A percentile compares a stretch with the other conserved stretches of the same genome.
phyloP scores from a whole-genome alignment of 2,113 vertebrate genomes.

The Chelonoidis abingdonii region DNA sequence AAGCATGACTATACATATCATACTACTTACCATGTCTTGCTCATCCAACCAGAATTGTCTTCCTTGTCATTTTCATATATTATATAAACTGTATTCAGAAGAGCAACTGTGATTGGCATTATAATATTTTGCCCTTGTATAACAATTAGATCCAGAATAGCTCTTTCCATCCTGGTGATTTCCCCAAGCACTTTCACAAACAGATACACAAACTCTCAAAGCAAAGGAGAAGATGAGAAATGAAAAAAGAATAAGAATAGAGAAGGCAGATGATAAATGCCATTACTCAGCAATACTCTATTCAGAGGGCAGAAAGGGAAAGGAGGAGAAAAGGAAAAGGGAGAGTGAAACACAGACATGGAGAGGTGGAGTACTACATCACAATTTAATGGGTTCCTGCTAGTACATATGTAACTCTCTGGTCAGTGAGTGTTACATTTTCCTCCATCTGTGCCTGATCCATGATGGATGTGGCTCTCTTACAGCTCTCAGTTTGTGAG shows the following conservation, averaged over 20 bases:
- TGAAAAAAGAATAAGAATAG: background rate
- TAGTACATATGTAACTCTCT: background rate
- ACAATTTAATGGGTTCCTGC: background rate
- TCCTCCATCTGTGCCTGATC: background rate
- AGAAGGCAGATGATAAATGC: background rate
- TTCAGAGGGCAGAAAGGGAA: background rate
- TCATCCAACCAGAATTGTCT: background rate
- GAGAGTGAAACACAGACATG: background rate
- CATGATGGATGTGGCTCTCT: background rate
- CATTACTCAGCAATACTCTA: background rate
- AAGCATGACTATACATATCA: background rate
- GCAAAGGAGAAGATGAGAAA: background rate
- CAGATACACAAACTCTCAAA: background rate
- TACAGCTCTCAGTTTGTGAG: background rate
- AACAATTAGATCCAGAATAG: background rate
- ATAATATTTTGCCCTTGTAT: background rate
- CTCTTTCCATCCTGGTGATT: background rate
- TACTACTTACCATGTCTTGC: background rate
- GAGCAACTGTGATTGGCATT: background rate
- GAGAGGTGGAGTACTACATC: background rate
- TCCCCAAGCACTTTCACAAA: background rate
- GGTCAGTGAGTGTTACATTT: background rate
- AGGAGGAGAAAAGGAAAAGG: background rate
- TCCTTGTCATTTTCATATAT: background rate
- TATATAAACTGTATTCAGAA: background rate